Evolutionary conservation across 1,140 invertebrate species (phyloP).

Genomic region (Hyles vespertilio): DNA sequence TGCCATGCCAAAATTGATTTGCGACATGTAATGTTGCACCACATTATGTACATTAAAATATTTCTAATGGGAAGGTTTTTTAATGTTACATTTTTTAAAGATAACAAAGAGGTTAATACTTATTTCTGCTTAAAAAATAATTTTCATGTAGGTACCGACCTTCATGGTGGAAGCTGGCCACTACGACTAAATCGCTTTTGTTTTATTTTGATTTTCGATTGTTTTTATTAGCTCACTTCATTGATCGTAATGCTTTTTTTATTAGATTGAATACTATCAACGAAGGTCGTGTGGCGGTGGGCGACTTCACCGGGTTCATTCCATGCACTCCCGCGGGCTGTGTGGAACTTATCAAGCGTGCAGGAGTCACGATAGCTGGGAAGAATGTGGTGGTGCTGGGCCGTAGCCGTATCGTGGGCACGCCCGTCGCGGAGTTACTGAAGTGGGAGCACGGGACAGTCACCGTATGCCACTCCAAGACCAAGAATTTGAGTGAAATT

Average conservation of each 20-base stretch:
- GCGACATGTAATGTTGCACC: too few species aligned
- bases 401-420: slow-evolving; percentile 98
- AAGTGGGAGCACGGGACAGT: slow-evolving; percentile 98
- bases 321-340: slow-evolving; percentile 96
- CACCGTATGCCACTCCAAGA: slow-evolving; percentile 97
- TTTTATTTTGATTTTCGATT: too few species aligned
- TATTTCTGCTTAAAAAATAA: too few species aligned
- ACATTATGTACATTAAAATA: too few species aligned
- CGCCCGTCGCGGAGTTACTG: slow-evolving; percentile 93
- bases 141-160: too few species aligned
- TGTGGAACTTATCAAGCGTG: slow-evolving; percentile 92
- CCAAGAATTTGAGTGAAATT: slow-evolving; percentile 86
- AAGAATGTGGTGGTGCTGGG: slow-evolving; percentile 95
- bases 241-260: slow-evolving; percentile 9
- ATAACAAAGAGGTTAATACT: too few species aligned
- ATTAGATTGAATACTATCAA: slow-evolving; percentile 91
- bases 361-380: slow-evolving; percentile 88
- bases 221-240: not conserved
- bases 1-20: too few species aligned
- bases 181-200: too few species aligned
- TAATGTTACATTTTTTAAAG: too few species aligned
- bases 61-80: too few species aligned
- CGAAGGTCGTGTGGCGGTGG: slow-evolving; percentile 91
- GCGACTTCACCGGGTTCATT: slow-evolving; percentile 90
- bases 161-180: too few species aligned